Evolutionary conservation across 2,113 vertebrate species (phyloP), one percentile per base, ranked within the genome.

Genomic region (Anser cygnoides): DNA sequence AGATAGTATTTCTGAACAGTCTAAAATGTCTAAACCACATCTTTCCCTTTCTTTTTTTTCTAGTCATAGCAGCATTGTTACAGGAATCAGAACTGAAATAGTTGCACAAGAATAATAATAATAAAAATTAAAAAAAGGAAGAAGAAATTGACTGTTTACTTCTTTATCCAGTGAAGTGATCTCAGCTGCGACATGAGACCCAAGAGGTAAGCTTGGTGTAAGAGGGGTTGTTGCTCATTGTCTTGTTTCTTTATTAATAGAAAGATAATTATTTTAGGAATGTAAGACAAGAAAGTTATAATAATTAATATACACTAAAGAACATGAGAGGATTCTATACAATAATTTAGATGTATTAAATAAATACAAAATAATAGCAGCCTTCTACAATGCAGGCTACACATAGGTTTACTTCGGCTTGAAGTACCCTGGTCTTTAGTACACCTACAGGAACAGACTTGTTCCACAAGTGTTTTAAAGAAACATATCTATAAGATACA

Each of bases 401-500:
- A 91, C 71, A 87, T 94, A 98, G 95, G 97, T 97, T 96, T 84
- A 98, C 98, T 99, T 98, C 98, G 96, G 97, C 97, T 97, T 98
- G 98, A 99, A 99, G 98, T 98, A 98, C 98, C 97, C 97, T 98
- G 98, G 97, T 98, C 98, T 98, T 98, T 97, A 98, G 98, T 96
- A 98, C 97, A 98, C 98, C 98, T 98, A 97, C 96, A 86, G 98
- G 98, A 98, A 93, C 98, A 98, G 97, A 98, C 96, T 84, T 79
- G 98, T 96, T 98, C 98, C 98, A 98, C 85, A 94, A 96, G 98
- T 98, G 97, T 98, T 98, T 98, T 98, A 98, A 98, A 98, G 97
- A 98, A 98, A 93, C 98, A 99, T 99, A 99, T 99, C 99, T 99
- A 99, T 99, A 99, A 99, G 99, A 99, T 99, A 99, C 98, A 99